Percentiles rank a stretch among this genome's conserved stretches.
Conservation (phyloP, 2,113 vertebrate genomes). For the Chroicocephalus ridibundus region DNA sequence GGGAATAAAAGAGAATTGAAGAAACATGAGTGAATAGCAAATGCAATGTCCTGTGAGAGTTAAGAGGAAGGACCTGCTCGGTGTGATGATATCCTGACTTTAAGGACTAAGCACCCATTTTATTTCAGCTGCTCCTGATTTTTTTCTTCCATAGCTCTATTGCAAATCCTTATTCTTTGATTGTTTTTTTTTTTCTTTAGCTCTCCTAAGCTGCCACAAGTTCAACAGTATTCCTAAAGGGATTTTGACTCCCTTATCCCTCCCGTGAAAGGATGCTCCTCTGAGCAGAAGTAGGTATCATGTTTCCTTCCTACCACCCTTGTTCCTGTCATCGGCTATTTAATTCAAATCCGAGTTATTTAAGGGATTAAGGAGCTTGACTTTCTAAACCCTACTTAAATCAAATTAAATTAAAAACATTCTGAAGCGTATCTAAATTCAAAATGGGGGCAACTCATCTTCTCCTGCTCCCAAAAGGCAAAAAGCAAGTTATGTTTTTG, state of each 20-base stretch:
- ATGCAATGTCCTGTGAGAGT: neutral
- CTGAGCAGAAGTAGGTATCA: neutral
- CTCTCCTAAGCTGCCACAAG: neutral
- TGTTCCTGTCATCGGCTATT: neutral
- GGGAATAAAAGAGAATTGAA: neutral
- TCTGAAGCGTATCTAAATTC: neutral
- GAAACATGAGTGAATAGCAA: neutral
- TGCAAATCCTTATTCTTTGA: neutral
- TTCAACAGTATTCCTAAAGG: neutral
- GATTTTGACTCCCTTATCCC: neutral
- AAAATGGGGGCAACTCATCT: neutral
- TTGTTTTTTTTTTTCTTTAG: neutral
- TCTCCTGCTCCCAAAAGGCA: neutral
- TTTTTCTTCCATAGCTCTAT: neutral
- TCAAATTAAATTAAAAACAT: neutral
- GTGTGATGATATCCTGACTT: neutral
- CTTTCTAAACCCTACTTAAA: slow-evolving; percentile 10
- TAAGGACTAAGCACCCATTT: neutral
- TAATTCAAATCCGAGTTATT: neutral
- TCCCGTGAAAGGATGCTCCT: neutral
- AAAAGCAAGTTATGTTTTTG: neutral
- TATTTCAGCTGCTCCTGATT: neutral
- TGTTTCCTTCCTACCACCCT: neutral
- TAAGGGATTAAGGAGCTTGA: neutral
- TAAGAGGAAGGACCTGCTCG: neutral